phyloP scores from a whole-genome alignment of 1,140 invertebrate genomes.

The Lucilia sericata region DNA sequence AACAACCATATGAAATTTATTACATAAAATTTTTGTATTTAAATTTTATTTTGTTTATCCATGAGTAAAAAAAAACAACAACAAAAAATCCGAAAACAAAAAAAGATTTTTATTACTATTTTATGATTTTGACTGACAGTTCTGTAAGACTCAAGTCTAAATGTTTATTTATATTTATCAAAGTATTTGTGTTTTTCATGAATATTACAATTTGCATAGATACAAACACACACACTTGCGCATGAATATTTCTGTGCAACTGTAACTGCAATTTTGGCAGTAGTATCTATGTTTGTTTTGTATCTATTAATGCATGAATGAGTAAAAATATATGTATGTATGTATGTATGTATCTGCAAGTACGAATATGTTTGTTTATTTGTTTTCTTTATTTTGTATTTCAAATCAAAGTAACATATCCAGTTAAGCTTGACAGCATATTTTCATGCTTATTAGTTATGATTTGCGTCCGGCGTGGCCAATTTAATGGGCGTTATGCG shows the following conservation, averaged over 20 bases:
- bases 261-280: too few species aligned
- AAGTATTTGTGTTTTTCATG: neutral
- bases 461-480: conserved; percentile 35
- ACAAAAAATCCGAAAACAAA: neutral
- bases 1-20: neutral
- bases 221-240: too few species aligned
- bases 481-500: conserved; percentile 41
- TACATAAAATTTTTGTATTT: neutral
- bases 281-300: too few species aligned
- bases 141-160: conserved; percentile 24
- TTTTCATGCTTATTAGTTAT: conserved; percentile 42
- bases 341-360: too few species aligned
- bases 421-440: conserved; percentile 30
- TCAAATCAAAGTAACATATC: conserved; percentile 14
- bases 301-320: too few species aligned
- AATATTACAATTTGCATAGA: too few species aligned
- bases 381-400: too few species aligned
- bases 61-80: neutral
- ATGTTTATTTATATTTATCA: conserved; percentile 26
- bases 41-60: neutral
- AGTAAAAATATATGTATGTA: too few species aligned
- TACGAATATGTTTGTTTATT: too few species aligned
- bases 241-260: too few species aligned
- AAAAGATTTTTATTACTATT: conserved; percentile 33
- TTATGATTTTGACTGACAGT: conserved; percentile 40